Percentiles rank a stretch among this genome's conserved stretches.
phyloP scores from a whole-genome alignment of 53 echinoderm and acorn worm genomes.

The Henricia sp. region DNA sequence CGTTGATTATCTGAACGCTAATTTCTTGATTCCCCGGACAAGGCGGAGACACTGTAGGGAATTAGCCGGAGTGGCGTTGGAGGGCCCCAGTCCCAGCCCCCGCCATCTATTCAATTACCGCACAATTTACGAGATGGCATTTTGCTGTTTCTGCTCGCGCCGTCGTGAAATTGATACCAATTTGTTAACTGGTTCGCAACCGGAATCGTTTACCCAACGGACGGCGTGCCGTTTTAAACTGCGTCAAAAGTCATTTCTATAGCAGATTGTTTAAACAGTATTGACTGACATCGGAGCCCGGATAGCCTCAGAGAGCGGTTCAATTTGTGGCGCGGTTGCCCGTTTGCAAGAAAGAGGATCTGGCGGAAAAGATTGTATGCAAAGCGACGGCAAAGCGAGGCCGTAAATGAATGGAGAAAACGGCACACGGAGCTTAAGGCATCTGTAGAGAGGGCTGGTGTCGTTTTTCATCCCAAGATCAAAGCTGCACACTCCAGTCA shows the following conservation, averaged over 20 bases:
- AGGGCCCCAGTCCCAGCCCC: slow-evolving; percentile 41
- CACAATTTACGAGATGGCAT: slow-evolving; percentile 59
- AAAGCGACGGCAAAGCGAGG: slow-evolving; percentile 26
- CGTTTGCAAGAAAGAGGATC: not conserved
- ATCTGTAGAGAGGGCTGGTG: not conserved
- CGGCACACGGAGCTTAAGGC: slow-evolving; percentile 1
- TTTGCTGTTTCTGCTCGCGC: slow-evolving; percentile 45
- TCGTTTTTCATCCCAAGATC: not conserved
- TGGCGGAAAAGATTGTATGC: slow-evolving; percentile 42
- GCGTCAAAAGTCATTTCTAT: slow-evolving; percentile 70
- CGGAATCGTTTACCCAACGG: slow-evolving; percentile 51
- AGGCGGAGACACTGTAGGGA: slow-evolving; percentile 55
- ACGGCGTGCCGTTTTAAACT: slow-evolving; percentile 60
- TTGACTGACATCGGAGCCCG: slow-evolving; percentile 35
- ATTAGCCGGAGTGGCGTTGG: slow-evolving; percentile 56
- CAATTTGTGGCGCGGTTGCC: slow-evolving; percentile 37
- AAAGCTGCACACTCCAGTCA: no score
- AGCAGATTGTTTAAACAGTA: slow-evolving; percentile 60
- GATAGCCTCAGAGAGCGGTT: slow-evolving; percentile 18
- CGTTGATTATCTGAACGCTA: slow-evolving; percentile 76
- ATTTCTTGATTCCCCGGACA: slow-evolving; percentile 67
- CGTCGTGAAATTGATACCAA: slow-evolving; percentile 65
- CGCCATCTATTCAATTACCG: slow-evolving; percentile 58
- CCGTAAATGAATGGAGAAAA: not conserved
- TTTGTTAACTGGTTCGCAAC: slow-evolving; percentile 61